A percentile compares a stretch with the other conserved stretches of the same genome.
These are phyloP conservation scores for Chaetogeoica ovagalla DNA, from an alignment of 2,888 invertebrate genomes.

Conservation along the genomic window DNA sequence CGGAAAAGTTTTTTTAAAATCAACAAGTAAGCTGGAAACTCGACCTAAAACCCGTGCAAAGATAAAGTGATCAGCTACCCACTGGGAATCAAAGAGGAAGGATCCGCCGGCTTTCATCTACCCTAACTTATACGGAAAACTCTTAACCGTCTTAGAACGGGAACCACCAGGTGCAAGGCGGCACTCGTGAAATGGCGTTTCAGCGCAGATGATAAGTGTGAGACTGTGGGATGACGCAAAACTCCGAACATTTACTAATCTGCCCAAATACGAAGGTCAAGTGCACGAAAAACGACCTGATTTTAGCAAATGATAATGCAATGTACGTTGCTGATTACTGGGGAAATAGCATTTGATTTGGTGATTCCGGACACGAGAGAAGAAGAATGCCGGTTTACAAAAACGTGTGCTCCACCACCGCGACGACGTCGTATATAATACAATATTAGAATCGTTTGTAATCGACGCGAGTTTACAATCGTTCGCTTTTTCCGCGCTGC, in stretches of 20 bases:
- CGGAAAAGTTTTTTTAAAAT: constrained; percentile 15
- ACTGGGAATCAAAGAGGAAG: neutral
- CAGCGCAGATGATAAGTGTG: neutral
- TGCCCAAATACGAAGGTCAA: no score
- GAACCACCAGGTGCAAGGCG: neutral
- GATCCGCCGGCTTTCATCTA: no score
- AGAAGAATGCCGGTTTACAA: no score
- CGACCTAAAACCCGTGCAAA: neutral
- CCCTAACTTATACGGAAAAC: no score
- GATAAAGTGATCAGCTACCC: neutral
- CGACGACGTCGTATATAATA: no score
- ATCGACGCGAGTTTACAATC: no score
- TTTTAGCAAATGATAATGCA: neutral
- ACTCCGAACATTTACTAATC: neutral
- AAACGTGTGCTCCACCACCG: no score
- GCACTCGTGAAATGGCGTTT: neutral
- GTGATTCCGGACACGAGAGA: neutral
- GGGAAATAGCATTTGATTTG: neutral
- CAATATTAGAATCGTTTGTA: no score
- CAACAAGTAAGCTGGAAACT: neutral
- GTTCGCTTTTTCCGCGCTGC: no score
- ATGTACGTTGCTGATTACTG: neutral
- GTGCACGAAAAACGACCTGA: constrained; percentile 4
- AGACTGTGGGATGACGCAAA: neutral
- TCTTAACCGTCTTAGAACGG: no score